These are phyloP conservation scores for Athalia rosae DNA, from an alignment of 2,888 invertebrate species.

Conservation along the genomic window DNA sequence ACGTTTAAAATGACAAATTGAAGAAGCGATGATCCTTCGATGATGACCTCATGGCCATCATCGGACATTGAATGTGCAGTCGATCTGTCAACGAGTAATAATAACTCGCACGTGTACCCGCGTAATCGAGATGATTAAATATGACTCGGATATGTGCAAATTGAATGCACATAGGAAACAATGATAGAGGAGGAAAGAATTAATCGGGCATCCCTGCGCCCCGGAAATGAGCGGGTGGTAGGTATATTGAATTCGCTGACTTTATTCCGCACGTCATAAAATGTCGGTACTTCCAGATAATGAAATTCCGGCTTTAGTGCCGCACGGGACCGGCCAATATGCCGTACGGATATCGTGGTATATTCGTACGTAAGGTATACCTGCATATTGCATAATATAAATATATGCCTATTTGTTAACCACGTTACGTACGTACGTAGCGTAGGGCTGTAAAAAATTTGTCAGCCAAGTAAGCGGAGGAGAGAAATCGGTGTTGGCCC, in stretches of 20 bases:
- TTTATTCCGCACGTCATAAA: conserved; percentile 23
- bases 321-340: conserved; percentile 12
- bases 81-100: too few relatives aligned
- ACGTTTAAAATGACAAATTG: neutral
- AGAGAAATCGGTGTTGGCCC: too few relatives aligned
- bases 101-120: too few relatives aligned
- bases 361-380: conserved; percentile 1
- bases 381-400: neutral
- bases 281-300: conserved; percentile 17
- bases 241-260: conserved; percentile 12
- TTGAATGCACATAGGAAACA: conserved; percentile 2
- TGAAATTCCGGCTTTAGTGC: conserved; percentile 31
- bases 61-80: too few relatives aligned
- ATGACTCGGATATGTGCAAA: neutral
- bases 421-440: too few relatives aligned
- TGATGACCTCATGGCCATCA: neutral
- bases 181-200: neutral
- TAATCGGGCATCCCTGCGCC: conserved; percentile 5
- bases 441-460: too few relatives aligned
- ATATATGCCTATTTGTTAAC: too few relatives aligned
- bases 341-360: neutral
- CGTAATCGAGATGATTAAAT: too few relatives aligned
- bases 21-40: neutral
- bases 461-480: too few relatives aligned
- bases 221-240: neutral